A percentile compares a stretch with the other conserved stretches of the same genome.
phyloP scores from a whole-genome alignment of 2,113 vertebrate genomes.

The Myodes glareolus region DNA sequence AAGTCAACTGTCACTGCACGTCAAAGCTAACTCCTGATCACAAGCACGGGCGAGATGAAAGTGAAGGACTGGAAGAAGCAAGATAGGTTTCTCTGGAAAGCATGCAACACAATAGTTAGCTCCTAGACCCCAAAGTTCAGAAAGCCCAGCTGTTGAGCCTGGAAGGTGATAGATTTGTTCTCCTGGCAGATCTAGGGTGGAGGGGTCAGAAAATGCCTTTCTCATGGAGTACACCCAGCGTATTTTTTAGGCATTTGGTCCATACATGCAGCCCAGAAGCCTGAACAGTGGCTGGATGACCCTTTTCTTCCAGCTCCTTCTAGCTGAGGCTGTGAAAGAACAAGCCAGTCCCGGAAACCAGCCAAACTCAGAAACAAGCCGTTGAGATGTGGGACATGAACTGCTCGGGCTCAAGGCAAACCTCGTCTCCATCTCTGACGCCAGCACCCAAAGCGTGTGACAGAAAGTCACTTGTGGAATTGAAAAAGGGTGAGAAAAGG shows the following conservation, averaged over 20 bases:
- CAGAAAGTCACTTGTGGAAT: not conserved
- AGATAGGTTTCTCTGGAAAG: conserved; percentile 40
- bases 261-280: not conserved
- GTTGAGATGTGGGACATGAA: not conserved
- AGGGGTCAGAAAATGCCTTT: conserved; percentile 46
- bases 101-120: conserved; percentile 60
- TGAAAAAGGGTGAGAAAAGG: conserved; percentile 5
- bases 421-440: not conserved
- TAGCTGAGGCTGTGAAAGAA: conserved; percentile 37
- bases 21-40: conserved; percentile 55
- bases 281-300: not conserved
- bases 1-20: conserved; percentile 58
- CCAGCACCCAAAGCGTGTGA: not conserved
- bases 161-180: not conserved
- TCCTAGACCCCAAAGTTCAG: not conserved
- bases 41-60: conserved; percentile 52
- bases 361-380: conserved; percentile 45
- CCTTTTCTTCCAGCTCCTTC: conserved; percentile 43
- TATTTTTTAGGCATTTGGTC: conserved; percentile 44
- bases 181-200: conserved; percentile 10
- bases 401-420: not conserved
- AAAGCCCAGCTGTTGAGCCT: conserved; percentile 40
- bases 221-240: not conserved
- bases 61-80: conserved; percentile 44
- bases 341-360: not conserved